Evolutionary conservation across 2,113 vertebrate species (phyloP), one percentile per base, ranked within the genome.

Genomic region (Xiphias gladius): DNA sequence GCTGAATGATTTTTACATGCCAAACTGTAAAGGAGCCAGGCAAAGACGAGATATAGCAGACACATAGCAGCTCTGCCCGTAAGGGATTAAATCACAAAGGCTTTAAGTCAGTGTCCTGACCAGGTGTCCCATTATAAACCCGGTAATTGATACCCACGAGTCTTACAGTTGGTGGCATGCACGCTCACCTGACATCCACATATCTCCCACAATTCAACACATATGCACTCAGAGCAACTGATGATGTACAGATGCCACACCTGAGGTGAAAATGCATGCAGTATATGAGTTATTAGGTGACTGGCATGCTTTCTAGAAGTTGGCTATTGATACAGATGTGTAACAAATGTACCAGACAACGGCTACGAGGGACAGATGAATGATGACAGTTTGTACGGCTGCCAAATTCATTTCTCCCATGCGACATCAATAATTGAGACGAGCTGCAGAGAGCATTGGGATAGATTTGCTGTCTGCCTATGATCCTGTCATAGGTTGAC

Each of bases 11-110:
- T 92, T 79, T 85, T 82, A 78, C 86, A 70, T 90, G 82, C 41
- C 86, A 86, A 76, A 79, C 79, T 90, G 86, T 91, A 85, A 89
- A 83, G 73, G 76, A 91, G 91, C 82, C 72, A 37, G 52, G 39
- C 79, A 79, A 84, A 77, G 63, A 70, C 68, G 58, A 39, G 54
- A 84, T 67, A 90, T 77, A 73, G 80, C 76, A 86, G 57, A 85
- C 62, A 73, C 71, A 55, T 13, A 35, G n/a, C 66, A 76, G 80
- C 69, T 81, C 52, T 82, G 82, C 74, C 85, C 79, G 30, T 22
- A 12, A 76, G 90, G 88, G 58, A 61, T 66, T 63, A 58, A 48
- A 43, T 90, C 89, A 88, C 73, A 86, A 91, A 84, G 79, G 61
- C 78, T 54, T 75, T 35, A 83, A 88, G 73, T 88, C 87, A 86